phyloP scores from a whole-genome alignment of 1,140 invertebrate genomes.

The Hirudo medicinalis region DNA sequence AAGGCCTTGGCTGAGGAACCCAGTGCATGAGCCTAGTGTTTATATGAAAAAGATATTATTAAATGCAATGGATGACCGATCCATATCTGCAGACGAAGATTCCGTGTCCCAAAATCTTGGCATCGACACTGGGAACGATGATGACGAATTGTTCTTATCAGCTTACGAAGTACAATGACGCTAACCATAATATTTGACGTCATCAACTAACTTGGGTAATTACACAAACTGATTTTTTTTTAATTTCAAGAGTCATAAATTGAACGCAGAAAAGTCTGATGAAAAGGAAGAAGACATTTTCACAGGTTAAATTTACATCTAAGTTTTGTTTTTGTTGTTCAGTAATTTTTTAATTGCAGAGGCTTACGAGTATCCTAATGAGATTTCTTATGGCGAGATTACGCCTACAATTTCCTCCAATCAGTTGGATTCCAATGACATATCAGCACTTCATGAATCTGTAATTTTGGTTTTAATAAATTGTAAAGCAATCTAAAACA shows the following conservation, averaged over 20 bases:
- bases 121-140: too few relatives aligned
- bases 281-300: slow-evolving; percentile 25
- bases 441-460: not conserved
- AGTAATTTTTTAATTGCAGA: not conserved
- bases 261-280: slow-evolving; percentile 25
- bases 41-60: too few relatives aligned
- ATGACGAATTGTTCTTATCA: too few relatives aligned
- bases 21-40: too few relatives aligned
- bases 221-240: not conserved
- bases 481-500: slow-evolving; percentile 12
- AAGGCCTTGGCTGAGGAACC: too few relatives aligned
- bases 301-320: slow-evolving; percentile 23
- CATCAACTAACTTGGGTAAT: too few relatives aligned
- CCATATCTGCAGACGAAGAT: too few relatives aligned
- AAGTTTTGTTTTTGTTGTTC: not conserved
- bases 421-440: slow-evolving; percentile 8
- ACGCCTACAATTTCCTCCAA: not conserved
- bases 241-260: slow-evolving; percentile 24
- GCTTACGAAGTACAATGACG: too few relatives aligned
- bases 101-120: too few relatives aligned
- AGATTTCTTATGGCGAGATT: not conserved
- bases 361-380: not conserved
- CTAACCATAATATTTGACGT: too few relatives aligned
- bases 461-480: not conserved
- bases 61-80: too few relatives aligned